phyloP scores from a whole-genome alignment of 2,888 invertebrate species.

The Agrotis clavis region DNA sequence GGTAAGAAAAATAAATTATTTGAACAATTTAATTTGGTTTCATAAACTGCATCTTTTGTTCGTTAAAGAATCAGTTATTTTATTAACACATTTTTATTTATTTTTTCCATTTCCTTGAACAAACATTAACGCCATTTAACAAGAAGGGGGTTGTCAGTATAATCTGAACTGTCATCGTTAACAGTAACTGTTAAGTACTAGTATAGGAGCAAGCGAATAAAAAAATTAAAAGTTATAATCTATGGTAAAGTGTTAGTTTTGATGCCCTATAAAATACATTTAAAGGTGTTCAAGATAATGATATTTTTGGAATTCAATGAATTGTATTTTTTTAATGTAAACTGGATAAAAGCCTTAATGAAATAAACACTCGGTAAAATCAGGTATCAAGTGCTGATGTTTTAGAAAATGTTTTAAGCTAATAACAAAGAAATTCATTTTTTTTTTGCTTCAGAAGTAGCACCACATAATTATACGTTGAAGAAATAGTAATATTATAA shows the following conservation, averaged over 20 bases:
- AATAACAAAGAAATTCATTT: no score
- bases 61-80: neutral
- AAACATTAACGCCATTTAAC: neutral
- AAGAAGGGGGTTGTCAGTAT: neutral
- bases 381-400: no score
- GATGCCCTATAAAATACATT: conserved; percentile 3
- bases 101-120: conserved; percentile 8
- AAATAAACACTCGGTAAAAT: no score
- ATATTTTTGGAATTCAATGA: no score
- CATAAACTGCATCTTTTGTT: neutral
- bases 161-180: conserved; percentile 7
- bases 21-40: no score
- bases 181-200: neutral
- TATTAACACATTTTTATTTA: neutral
- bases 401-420: no score
- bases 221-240: conserved; percentile 4
- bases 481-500: no score
- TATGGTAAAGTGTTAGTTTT: conserved; percentile 5
- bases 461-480: no score
- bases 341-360: no score
- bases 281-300: neutral
- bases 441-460: no score
- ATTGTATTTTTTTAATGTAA: no score
- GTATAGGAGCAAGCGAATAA: neutral
- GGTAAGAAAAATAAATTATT: neutral